Percentiles rank a stretch among this genome's conserved stretches.
Conservation (phyloP, 2,797 vertebrate species). For the Antrozous pallidus region DNA sequence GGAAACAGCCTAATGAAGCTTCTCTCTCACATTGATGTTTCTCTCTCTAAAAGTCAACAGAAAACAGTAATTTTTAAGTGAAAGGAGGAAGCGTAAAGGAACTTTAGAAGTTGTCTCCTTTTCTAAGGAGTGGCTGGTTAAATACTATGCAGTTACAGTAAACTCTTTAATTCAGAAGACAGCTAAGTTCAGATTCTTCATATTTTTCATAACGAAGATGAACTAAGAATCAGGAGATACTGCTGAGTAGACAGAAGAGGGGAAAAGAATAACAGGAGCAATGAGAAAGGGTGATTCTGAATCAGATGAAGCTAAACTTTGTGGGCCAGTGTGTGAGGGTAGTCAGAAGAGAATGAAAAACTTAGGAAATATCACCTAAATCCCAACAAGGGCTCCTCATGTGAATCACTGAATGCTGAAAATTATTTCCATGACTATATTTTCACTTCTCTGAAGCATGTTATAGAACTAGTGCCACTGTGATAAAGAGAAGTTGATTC, state of each 20-base stretch:
- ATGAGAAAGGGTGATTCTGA: neutral
- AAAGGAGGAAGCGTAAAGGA: neutral
- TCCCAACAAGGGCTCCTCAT: neutral
- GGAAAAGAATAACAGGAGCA: neutral
- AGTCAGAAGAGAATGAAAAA: neutral
- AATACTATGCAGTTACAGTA: neutral
- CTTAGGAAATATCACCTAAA: neutral
- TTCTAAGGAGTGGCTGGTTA: neutral
- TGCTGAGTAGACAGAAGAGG: neutral
- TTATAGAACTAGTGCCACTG: neutral
- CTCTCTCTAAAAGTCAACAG: neutral
- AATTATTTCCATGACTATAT: neutral
- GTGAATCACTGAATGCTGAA: slow-evolving; percentile 23
- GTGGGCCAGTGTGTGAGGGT: neutral
- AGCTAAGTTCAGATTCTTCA: neutral
- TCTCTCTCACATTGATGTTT: neutral
- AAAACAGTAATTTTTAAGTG: neutral
- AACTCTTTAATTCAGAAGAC: neutral
- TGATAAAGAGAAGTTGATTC: neutral
- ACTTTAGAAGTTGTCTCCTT: neutral
- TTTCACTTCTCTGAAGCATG: neutral
- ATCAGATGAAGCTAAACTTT: neutral
- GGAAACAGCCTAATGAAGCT: neutral
- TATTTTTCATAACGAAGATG: slow-evolving; percentile 27
- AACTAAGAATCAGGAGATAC: neutral